phyloP scores from a whole-genome alignment of 2,797 vertebrate species.

The Malurus leucopterus region DNA sequence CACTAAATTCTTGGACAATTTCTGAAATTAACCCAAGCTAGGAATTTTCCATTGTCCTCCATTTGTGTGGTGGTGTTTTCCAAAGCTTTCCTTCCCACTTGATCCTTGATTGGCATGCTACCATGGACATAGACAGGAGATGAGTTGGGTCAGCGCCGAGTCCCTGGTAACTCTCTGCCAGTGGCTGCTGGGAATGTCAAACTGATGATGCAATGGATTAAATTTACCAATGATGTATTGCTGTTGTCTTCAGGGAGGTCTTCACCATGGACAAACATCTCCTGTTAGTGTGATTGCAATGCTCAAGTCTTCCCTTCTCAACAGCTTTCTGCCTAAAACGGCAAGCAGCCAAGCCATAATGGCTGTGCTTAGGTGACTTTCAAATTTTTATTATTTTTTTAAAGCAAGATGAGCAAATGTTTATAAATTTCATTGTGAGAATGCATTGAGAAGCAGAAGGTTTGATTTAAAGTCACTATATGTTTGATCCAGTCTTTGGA shows the following conservation, averaged over 20 bases:
- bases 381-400: not conserved
- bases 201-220: not conserved
- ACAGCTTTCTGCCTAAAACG: not conserved
- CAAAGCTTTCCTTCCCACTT: not conserved
- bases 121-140: not conserved
- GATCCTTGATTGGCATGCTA: not conserved
- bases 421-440: not conserved
- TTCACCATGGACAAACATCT: not conserved
- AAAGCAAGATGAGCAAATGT: not conserved
- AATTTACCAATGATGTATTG: not conserved
- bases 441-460: not conserved
- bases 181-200: not conserved
- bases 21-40: not conserved
- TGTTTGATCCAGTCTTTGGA: not conserved
- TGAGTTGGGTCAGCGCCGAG: fast-evolving
- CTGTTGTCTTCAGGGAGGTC: not conserved
- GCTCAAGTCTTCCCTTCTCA: not conserved
- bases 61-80: not conserved
- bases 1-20: not conserved
- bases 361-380: not conserved
- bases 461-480: not conserved
- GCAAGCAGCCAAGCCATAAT: not conserved
- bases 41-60: not conserved
- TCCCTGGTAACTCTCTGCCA: not conserved
- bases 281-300: not conserved